Evolutionary conservation across 2,888 invertebrate genomes (phyloP).

Genomic region (Aphidius colemani): DNA sequence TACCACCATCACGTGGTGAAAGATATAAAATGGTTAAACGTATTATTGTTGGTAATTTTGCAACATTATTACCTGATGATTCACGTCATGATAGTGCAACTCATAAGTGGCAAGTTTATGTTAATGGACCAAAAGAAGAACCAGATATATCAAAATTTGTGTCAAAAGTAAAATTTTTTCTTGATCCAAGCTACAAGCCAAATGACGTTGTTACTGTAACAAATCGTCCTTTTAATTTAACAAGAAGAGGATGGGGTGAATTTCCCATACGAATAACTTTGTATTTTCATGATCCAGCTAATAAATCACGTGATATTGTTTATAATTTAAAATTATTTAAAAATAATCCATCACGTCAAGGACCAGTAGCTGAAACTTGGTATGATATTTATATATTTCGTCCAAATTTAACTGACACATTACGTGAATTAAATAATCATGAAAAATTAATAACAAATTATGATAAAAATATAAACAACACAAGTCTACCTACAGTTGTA

Average conservation of each 20-base stretch:
- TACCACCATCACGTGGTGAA: constrained; percentile 49
- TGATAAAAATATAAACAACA: constrained; percentile 2
- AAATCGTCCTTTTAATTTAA: constrained; percentile 80
- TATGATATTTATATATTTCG: constrained; percentile 11
- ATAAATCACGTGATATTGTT: constrained; percentile 79
- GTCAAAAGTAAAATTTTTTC: constrained; percentile 75
- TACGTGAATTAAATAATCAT: constrained; percentile 3
- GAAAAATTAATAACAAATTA: constrained; percentile 7
- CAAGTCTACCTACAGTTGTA: background rate
- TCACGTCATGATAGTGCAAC: constrained; percentile 73
- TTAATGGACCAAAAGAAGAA: constrained; percentile 70
- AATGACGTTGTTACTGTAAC: constrained; percentile 81
- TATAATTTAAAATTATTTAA: constrained; percentile 82
- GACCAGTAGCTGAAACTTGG: constrained; percentile 79
- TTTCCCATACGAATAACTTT: constrained; percentile 83
- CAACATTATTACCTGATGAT: constrained; percentile 78
- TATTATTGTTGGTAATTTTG: constrained; percentile 73
- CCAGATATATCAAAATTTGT: constrained; percentile 69
- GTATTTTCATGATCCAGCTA: constrained; percentile 73
- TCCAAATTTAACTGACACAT: constrained; percentile 15
- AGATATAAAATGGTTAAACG: constrained; percentile 52
- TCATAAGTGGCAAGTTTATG: constrained; percentile 91
- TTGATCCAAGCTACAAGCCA: constrained; percentile 87
- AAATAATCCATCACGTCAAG: constrained; percentile 82
- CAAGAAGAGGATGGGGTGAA: constrained; percentile 90